phyloP scores from a whole-genome alignment of 2,888 invertebrate species.

The Sarcophaga variegata region DNA sequence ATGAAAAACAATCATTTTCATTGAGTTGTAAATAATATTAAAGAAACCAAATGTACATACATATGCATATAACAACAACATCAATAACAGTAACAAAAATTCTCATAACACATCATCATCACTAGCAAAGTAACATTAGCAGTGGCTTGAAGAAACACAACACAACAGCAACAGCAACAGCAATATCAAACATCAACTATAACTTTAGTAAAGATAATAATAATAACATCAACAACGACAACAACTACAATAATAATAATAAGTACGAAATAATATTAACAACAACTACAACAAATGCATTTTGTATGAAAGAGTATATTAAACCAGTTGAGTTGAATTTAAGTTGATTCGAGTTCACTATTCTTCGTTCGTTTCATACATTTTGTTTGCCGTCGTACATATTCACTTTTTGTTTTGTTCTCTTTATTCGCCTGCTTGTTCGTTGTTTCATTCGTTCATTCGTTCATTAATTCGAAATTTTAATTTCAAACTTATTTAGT shows the following conservation, averaged over 20 bases:
- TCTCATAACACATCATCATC: conserved; percentile 55
- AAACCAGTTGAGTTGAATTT: conserved; percentile 70
- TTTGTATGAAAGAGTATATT: conserved; percentile 60
- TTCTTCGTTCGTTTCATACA: conserved; percentile 62
- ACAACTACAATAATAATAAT: conserved; percentile 41
- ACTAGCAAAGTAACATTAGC: conserved; percentile 38
- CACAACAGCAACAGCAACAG: background rate
- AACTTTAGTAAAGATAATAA: conserved; percentile 31
- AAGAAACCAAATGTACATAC: conserved; percentile 1
- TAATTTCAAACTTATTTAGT: conserved; percentile 78
- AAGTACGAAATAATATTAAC: conserved; percentile 52
- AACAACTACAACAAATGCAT: background rate
- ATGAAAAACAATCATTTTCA: conserved; percentile 59
- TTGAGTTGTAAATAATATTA: conserved; percentile 54
- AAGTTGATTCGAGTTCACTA: conserved; percentile 64
- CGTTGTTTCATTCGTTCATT: conserved; percentile 73
- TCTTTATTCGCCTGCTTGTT: conserved; percentile 46
- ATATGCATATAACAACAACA: conserved; percentile 1
- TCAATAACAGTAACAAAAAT: conserved; percentile 30
- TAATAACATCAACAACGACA: conserved; percentile 34
- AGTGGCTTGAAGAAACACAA: conserved; percentile 54
- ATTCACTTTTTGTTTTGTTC: conserved; percentile 35
- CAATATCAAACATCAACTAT: conserved; percentile 25
- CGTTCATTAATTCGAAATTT: conserved; percentile 81
- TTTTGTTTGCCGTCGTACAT: conserved; percentile 22